A percentile compares a stretch with the other conserved stretches of the same genome.
These are phyloP conservation scores for Fukomys damarensis DNA, from an alignment of 2,113 vertebrate genomes.

Conservation along the genomic window DNA sequence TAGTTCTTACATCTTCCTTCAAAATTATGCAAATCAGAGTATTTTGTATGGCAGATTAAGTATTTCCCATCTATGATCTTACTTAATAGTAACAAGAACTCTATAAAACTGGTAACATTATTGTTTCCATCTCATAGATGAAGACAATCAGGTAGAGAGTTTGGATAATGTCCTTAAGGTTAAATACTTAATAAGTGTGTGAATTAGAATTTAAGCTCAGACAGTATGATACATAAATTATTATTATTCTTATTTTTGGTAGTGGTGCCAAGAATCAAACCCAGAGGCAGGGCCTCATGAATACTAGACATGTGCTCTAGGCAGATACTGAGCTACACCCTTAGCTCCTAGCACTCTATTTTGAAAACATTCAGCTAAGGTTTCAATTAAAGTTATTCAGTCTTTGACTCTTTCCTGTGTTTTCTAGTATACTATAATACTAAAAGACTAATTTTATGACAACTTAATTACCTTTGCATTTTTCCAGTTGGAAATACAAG, in stretches of 20 bases:
- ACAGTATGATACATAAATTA: neutral
- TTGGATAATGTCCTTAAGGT: neutral
- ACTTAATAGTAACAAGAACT: neutral
- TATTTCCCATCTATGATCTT: neutral
- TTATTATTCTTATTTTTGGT: neutral
- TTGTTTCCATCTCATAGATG: neutral
- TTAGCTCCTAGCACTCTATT: neutral
- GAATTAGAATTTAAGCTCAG: slow-evolving; percentile 30
- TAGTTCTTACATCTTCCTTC: neutral
- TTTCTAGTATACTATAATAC: slow-evolving; percentile 59
- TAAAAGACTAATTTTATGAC: slow-evolving; percentile 67
- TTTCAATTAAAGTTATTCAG: slow-evolving; percentile 72
- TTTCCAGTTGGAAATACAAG: slow-evolving; percentile 99
- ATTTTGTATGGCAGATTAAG: neutral
- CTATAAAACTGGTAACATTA: neutral
- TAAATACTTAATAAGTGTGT: neutral
- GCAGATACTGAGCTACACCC: neutral
- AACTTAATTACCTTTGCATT: slow-evolving; percentile 95
- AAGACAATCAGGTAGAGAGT: neutral
- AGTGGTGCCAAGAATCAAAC: neutral
- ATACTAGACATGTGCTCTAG: neutral
- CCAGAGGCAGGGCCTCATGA: neutral
- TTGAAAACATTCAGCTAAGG: slow-evolving; percentile 59
- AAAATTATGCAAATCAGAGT: neutral
- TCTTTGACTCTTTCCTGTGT: slow-evolving; percentile 25